A percentile compares a stretch with the other conserved stretches of the same genome.
Conservation (phyloP, 2,797 vertebrate species). For the Cirrhinus mrigala region DNA sequence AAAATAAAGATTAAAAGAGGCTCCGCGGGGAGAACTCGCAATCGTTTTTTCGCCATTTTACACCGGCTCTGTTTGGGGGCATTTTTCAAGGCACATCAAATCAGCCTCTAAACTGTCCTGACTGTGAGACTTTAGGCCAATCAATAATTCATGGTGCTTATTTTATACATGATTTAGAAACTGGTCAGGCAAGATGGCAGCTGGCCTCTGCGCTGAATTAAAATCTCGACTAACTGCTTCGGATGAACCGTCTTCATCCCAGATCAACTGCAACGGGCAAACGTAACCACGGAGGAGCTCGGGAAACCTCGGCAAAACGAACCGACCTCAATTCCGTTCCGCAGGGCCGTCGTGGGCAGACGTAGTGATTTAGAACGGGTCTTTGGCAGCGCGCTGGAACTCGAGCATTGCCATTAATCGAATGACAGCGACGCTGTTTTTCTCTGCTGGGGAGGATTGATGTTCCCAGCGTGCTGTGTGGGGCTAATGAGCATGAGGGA, state of each 20-base stretch:
- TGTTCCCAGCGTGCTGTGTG: slow-evolving; percentile 61
- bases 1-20: slow-evolving; percentile 63
- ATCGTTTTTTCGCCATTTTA: neutral
- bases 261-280: slow-evolving; percentile 2
- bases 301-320: slow-evolving; percentile 16
- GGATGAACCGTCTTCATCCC: neutral
- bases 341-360: slow-evolving; percentile 31
- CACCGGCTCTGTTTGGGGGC: slow-evolving; percentile 20
- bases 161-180: slow-evolving; percentile 62
- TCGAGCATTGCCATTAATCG: slow-evolving; percentile 57
- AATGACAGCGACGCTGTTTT: slow-evolving; percentile 61
- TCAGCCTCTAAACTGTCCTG: slow-evolving; percentile 44
- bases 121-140: slow-evolving; percentile 49
- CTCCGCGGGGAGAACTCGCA: neutral
- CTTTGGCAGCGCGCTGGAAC: slow-evolving; percentile 47
- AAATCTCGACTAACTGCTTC: slow-evolving; percentile 18
- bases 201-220: slow-evolving; percentile 31
- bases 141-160: slow-evolving; percentile 63
- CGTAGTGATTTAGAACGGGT: slow-evolving; percentile 53
- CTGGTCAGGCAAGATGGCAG: slow-evolving; percentile 58
- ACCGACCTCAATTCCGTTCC: slow-evolving; percentile 33
- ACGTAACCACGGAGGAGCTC: neutral
- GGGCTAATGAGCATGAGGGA: slow-evolving; percentile 65
- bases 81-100: slow-evolving; percentile 46
- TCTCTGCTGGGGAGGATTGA: slow-evolving; percentile 61